A percentile compares a stretch with the other conserved stretches of the same genome.
Evolutionary conservation across 2,113 vertebrate species (phyloP).

Genomic region (Sylvia atricapilla): DNA sequence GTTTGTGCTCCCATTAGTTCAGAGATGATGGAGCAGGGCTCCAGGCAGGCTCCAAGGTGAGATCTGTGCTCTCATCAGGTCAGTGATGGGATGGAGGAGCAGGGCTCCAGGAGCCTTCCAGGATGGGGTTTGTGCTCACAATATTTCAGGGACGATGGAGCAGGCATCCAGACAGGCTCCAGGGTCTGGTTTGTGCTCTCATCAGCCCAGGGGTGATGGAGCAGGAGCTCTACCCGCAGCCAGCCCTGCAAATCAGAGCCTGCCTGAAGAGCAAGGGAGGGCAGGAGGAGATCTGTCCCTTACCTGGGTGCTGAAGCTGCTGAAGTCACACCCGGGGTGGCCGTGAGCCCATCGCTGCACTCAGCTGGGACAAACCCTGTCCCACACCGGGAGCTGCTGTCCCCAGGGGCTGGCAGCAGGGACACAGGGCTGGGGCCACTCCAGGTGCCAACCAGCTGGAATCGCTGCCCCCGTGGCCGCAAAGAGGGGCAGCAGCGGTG

Average conservation of each 20-base stretch:
- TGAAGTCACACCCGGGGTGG: rapidly evolving
- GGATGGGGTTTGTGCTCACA: not conserved
- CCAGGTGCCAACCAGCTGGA: rapidly evolving
- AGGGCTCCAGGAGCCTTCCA: not conserved
- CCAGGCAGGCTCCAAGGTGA: not conserved
- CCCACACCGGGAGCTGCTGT: not conserved
- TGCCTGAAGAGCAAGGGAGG: no score
- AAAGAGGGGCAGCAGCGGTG: not conserved
- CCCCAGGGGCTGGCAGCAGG: not conserved
- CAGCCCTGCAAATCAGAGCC: not conserved
- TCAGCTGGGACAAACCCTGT: not conserved
- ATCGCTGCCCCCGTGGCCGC: not conserved
- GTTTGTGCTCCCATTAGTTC: not conserved
- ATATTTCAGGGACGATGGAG: not conserved
- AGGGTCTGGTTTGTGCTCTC: not conserved
- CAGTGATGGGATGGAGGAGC: no score
- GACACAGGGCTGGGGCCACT: not conserved
- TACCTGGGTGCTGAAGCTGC: not conserved
- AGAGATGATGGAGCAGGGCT: not conserved
- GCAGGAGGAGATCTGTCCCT: rapidly evolving
- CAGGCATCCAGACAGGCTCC: rapidly evolving
- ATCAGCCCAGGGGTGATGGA: rapidly evolving
- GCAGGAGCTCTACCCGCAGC: rapidly evolving
- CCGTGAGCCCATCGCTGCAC: not conserved
- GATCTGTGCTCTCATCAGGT: not conserved